Evolutionary conservation across 2,888 invertebrate species (phyloP), one percentile per base, ranked within the genome.

Genomic region (Ennomos quercinarius): DNA sequence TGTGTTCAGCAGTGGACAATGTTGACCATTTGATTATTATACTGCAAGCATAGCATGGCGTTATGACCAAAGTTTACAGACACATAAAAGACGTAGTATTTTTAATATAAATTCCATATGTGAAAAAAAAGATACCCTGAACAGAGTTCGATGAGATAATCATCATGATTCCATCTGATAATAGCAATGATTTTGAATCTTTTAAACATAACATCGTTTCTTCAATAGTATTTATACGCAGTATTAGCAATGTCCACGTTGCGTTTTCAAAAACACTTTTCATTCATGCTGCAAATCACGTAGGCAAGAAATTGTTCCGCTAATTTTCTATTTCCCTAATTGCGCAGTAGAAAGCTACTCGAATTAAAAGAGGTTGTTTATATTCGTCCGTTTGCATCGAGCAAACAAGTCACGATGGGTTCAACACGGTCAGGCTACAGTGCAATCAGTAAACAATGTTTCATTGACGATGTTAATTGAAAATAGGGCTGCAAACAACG

Each of bases 371-470:
- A 61, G 58, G 55, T 54, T 62, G 51, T 63, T 58, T 58, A 56
- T 58, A 58, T 58, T 61, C 51, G 50, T 61, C 40, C 47, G 50
- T 57, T 51, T 56, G 44, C 57, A 64, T 68, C 57, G 47, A 62
- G 50, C 48, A 64, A 63, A 57, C 65, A 51, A 63, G 65, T 67
- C 65, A 69, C 67, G 65, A 58, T 46, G 50, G 43, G 52, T 57
- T 64, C 64, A 65, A 63, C 63, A 57, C 64, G 64, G 61, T 63
- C 64, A 68, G 49, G 60, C 58, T 51, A 58, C 53, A 63, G 55
- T 58, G 62, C 62, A 65, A 69, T 69, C 65, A 69, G 61, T 64
- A 67, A 63, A 65, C 64, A 68, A 68, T 68, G 67, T 67, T 67
- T 64, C 62, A 68, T 67, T 67, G 57, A 68, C 65, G 61, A 47